A percentile compares a stretch with the other conserved stretches of the same genome.
Conservation (phyloP, 2,888 invertebrate species). For the Cheilosia pagana region DNA sequence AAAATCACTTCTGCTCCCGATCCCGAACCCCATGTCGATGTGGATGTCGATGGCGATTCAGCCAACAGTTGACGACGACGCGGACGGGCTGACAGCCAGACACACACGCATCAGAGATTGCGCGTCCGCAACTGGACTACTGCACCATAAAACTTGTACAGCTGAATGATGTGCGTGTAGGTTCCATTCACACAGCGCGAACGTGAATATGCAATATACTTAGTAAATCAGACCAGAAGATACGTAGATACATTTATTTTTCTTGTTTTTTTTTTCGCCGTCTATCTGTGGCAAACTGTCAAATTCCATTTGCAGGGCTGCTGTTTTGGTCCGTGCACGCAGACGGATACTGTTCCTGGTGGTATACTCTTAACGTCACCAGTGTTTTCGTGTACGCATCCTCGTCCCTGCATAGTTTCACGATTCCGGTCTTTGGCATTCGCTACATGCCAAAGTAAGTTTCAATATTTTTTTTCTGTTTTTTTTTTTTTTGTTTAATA, state of each 20-base stretch:
- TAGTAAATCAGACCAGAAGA: constrained; percentile 4
- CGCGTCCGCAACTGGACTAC: constrained; percentile 46
- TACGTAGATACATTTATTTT: not conserved
- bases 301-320: constrained; percentile 59
- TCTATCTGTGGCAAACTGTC: constrained; percentile 43
- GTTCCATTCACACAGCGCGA: constrained; percentile 66
- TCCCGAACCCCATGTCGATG: constrained; percentile 27
- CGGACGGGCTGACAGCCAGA: constrained; percentile 61
- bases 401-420: constrained; percentile 79
- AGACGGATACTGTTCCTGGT: constrained; percentile 62
- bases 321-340: constrained; percentile 1
- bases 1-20: constrained; percentile 63
- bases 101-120: constrained; percentile 68
- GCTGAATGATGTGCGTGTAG: constrained; percentile 75
- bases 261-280: not conserved
- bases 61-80: constrained; percentile 22
- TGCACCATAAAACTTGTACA: constrained; percentile 49
- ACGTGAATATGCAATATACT: not conserved
- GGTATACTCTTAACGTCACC: constrained; percentile 52
- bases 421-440: constrained; percentile 83
- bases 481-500: constrained; percentile 82
- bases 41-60: constrained; percentile 32
- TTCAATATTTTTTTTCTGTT: constrained; percentile 81
- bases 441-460: constrained; percentile 82
- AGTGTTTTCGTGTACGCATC: constrained; percentile 39